These are phyloP conservation scores for Triplophysa tibetana DNA, from an alignment of 2,113 vertebrate species.

Conservation along the genomic window DNA sequence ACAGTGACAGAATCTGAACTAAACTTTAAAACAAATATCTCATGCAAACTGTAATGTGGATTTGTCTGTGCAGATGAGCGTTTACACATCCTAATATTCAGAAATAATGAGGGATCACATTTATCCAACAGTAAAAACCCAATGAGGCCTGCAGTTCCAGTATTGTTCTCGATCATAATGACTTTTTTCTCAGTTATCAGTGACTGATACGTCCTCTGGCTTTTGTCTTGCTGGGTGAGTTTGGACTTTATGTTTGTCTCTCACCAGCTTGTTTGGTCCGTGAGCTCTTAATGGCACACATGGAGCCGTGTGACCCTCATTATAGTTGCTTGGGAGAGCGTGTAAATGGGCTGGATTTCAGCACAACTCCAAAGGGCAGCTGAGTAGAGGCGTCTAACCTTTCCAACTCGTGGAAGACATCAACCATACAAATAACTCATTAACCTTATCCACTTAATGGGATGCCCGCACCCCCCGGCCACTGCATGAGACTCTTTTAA, in stretches of 20 bases:
- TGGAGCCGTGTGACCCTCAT: constrained; percentile 66
- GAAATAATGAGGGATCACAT: too few species aligned
- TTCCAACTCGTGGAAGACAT: constrained; percentile 74
- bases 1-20: too few species aligned
- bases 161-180: too few species aligned
- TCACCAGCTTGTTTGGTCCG: constrained; percentile 31
- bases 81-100: too few species aligned
- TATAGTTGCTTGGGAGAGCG: constrained; percentile 74
- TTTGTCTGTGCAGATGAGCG: too few species aligned
- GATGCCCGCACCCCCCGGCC: constrained; percentile 53
- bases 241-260: constrained; percentile 1
- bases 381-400: constrained; percentile 75
- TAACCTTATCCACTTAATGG: constrained; percentile 82
- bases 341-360: constrained; percentile 57
- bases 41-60: too few species aligned
- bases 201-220: background rate
- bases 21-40: too few species aligned
- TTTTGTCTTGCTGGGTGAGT: background rate
- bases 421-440: constrained; percentile 84
- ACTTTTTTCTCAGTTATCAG: too few species aligned
- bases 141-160: too few species aligned
- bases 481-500: constrained; percentile 72
- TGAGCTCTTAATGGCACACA: constrained; percentile 27
- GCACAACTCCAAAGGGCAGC: constrained; percentile 74
- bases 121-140: too few species aligned